These are phyloP conservation scores for Noctua janthina DNA, from an alignment of 2,888 invertebrate genomes.

Conservation along the genomic window DNA sequence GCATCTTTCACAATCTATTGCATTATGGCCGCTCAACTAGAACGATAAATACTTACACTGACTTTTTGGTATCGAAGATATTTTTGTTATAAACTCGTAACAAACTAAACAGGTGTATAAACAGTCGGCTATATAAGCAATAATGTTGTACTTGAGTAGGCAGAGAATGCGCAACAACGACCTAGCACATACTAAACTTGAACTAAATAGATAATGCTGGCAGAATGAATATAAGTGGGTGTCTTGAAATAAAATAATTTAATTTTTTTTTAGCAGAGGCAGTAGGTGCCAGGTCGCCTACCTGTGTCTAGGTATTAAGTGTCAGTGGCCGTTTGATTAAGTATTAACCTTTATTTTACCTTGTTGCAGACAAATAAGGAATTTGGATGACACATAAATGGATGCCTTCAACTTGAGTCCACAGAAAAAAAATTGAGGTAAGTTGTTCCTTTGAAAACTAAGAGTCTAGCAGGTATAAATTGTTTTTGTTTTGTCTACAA, in stretches of 20 bases:
- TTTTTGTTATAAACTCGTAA: neutral
- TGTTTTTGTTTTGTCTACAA: neutral
- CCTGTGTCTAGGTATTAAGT: too few species aligned
- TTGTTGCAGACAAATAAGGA: constrained; percentile 82
- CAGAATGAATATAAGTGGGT: neutral
- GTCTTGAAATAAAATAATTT: neutral
- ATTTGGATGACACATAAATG: constrained; percentile 71
- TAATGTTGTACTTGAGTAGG: constrained; percentile 6
- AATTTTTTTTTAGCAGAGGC: neutral
- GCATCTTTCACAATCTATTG: constrained; percentile 72
- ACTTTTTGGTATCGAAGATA: constrained; percentile 27
- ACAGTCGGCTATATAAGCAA: constrained; percentile 14
- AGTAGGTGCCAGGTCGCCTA: neutral
- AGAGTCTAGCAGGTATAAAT: too few species aligned
- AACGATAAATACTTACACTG: constrained; percentile 51
- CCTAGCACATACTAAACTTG: constrained; percentile 34
- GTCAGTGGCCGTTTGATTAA: neutral
- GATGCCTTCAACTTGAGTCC: constrained; percentile 15
- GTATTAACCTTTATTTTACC: constrained; percentile 41
- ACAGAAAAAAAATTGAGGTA: constrained; percentile 65
- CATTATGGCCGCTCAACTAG: constrained; percentile 66
- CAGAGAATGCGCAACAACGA: neutral
- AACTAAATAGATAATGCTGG: constrained; percentile 30
- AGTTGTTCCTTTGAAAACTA: constrained; percentile 33
- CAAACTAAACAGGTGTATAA: constrained; percentile 19